phyloP scores from a whole-genome alignment of 2,888 invertebrate genomes.

The Hirtodrosophila trivittata region DNA sequence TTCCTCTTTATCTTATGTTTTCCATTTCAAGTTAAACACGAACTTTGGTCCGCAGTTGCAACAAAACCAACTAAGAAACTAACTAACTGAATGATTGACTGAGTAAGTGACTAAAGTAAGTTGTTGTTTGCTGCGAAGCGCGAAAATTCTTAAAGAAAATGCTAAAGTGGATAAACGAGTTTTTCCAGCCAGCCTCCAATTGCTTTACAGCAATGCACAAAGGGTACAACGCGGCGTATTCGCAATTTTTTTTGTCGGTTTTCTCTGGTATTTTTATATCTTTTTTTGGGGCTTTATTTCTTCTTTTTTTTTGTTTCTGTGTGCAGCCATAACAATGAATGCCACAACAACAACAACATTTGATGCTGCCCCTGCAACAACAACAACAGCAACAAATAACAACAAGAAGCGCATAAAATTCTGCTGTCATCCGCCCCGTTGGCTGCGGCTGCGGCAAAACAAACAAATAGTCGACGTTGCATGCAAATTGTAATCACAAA shows the following conservation, averaged over 20 bases:
- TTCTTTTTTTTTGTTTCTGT: background rate
- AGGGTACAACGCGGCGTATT: slow-evolving; percentile 46
- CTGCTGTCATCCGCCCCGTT: slow-evolving; percentile 67
- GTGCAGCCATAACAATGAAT: slow-evolving; percentile 40
- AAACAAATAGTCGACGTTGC: slow-evolving; percentile 43
- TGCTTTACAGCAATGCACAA: slow-evolving; percentile 41
- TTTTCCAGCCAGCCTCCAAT: slow-evolving; percentile 64
- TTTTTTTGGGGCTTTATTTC: background rate
- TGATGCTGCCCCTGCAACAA: slow-evolving; percentile 39
- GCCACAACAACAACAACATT: slow-evolving; percentile 31
- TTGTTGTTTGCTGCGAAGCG: slow-evolving; percentile 39
- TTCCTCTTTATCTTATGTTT: slow-evolving; percentile 23
- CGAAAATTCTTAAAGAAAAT: slow-evolving; percentile 69
- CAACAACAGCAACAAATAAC: slow-evolving; percentile 33
- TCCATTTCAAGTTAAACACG: slow-evolving; percentile 56
- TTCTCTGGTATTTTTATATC: slow-evolving; percentile 1
- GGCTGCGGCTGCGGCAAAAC: slow-evolving; percentile 37
- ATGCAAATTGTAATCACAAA: slow-evolving; percentile 68
- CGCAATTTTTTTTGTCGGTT: slow-evolving; percentile 36
- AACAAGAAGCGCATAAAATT: slow-evolving; percentile 17
- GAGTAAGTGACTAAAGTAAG: slow-evolving; percentile 21
- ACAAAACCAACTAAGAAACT: slow-evolving; percentile 2
- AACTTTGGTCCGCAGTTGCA: slow-evolving; percentile 16
- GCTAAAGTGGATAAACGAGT: slow-evolving; percentile 66
- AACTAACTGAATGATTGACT: background rate